Base-by-base conservation (phyloP, 2,888 invertebrate species). In the Meandrusa payeni region DNA sequence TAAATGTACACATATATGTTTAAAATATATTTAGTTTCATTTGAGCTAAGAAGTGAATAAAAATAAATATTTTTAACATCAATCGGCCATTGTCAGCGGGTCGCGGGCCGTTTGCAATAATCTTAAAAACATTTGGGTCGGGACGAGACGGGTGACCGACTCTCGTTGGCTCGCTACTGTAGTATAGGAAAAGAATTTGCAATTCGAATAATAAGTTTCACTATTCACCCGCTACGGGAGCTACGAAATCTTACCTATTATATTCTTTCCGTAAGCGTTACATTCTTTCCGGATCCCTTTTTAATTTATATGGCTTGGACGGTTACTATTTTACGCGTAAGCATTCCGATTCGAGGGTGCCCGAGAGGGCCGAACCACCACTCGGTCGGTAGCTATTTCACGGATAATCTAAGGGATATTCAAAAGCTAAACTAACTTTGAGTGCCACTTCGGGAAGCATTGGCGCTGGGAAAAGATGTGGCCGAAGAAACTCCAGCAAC, bases 31-130 rank as follows among this genome's bases (percentile, higher is more conserved):
- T 59, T 57, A 59, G 61, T 24, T 26, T 63, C 60, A 59, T 57
- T 52, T 52, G 51, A 51, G 56, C 66, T 65, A 26, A 38, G 15
- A 38, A 26, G 6, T 32, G 27, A 32, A 43, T 32, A 31, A 64
- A 69, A 67, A 64, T 62, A 61, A 61, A 60, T 61, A 77, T 77
- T 70, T 71, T 77, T 72, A 75, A 61, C 68, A 67, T 71, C 66
- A 70, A 72, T 68, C 69, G 61, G 49, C 56, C 53, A 53, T 66
- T 40, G 71, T 76, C 71, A 69, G 68, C 74, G 68, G 64, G 64
- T 63, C 61, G 61, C 61, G 60, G 52, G 69, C 74, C 70, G 72
- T 71, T 70, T 72, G 76, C 76, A 79, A 79, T 80, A 77, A 78
- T 70, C 76, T 75, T 77, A 78, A 79, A 76, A 45, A 45, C 75